phyloP scores from a whole-genome alignment of 2,113 vertebrate genomes.

The Tupaia chinensis region DNA sequence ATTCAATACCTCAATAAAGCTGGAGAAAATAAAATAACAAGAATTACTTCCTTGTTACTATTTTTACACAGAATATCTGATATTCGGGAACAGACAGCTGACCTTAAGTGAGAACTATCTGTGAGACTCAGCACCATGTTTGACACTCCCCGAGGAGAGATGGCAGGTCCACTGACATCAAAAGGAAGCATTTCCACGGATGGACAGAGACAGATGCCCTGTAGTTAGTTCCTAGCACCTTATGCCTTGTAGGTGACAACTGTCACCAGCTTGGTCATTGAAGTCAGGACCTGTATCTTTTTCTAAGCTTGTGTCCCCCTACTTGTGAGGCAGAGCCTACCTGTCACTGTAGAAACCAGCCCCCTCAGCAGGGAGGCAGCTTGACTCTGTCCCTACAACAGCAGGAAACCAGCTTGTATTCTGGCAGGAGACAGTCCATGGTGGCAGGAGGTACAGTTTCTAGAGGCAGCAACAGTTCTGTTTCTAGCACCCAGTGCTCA shows the following conservation, averaged over 20 bases:
- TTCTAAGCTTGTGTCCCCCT: not conserved
- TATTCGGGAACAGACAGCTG: not conserved
- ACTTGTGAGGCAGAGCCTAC: not conserved
- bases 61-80: not conserved
- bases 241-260: not conserved
- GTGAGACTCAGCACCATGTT: not conserved
- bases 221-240: not conserved
- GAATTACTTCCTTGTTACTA: not conserved
- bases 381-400: not conserved
- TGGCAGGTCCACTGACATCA: not conserved
- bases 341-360: not conserved
- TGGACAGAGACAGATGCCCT: not conserved
- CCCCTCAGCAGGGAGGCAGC: not conserved
- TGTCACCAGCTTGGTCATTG: not conserved
- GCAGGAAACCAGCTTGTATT: too few species aligned
- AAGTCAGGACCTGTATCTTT: not conserved
- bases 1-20: not conserved
- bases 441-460: not conserved
- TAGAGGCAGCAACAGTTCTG: not conserved
- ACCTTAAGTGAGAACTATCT: not conserved
- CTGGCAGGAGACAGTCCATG: not conserved
- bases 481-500: not conserved
- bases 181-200: not conserved
- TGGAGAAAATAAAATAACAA: not conserved
- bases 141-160: not conserved